Evolutionary conservation across 2,888 invertebrate genomes (phyloP), one percentile per base, ranked within the genome.

Genomic region (Stomorhina lunata): DNA sequence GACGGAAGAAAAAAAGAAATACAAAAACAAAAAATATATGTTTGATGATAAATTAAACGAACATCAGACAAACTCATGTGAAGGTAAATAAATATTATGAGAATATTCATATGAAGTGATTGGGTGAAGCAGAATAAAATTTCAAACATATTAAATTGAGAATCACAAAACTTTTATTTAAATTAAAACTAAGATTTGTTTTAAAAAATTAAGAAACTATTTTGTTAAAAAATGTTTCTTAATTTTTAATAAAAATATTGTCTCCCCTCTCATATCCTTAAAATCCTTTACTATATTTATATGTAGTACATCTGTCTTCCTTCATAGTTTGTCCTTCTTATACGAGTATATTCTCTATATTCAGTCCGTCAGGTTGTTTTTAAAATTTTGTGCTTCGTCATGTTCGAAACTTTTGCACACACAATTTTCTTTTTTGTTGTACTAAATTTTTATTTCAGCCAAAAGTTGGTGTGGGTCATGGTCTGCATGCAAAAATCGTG

Each of bases 401-500:
- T 73, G 59, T 55, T 53, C 2, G 65, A 63, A 68, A n/a, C n/a
- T n/a, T n/a, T 68, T 48, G 22, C 57, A 29, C 53, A 53, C 15
- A 72, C n/a, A 45, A 15, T 7, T 72, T 29, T 75, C 43, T 59
- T 57, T 66, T 61, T 63, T 66, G 43, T 32, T 50, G 15, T 59
- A 9, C n/a, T 53, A 22, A 57, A 61, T 59, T 40, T 75, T 40
- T 59, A 22, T 78, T 83, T 77, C 76, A 37, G 48, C 45, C 55
- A 75, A 80, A 84, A 76, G 86, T 89, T 89, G 89, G 89, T 89
- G 89, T 89, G 89, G 89, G 89, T 89, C 89, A 89, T 89, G 89
- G 89, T 89, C 85, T 85, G 87, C 81, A 83, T 85, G 84, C 84
- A 76, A 80, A 45, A 76, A 65, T 59, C 76, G 55, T 80, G 78